phyloP scores from a whole-genome alignment of 92 coral and sea anemone species.

The Porites cylindrica region DNA sequence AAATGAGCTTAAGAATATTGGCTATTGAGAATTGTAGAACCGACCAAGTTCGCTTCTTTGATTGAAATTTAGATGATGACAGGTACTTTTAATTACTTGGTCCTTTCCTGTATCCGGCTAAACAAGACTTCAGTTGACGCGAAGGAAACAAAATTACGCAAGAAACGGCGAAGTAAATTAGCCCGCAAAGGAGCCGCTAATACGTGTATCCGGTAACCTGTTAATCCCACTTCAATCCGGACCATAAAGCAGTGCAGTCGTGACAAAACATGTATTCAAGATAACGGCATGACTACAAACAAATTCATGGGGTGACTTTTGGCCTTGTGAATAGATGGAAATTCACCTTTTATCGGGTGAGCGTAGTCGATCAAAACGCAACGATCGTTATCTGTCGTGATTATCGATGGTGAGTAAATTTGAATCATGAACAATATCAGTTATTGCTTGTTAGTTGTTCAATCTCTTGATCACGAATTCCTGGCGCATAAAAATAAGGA shows the following conservation, averaged over 20 bases:
- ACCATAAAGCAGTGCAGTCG: neutral
- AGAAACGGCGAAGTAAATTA: neutral
- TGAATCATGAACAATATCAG: constrained; percentile 29
- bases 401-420: constrained; percentile 6
- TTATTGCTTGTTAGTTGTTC: constrained; percentile 30
- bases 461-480: constrained; percentile 17
- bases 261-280: neutral
- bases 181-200: constrained; percentile 4
- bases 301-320: constrained; percentile 12
- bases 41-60: constrained; percentile 6
- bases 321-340: neutral
- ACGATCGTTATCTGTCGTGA: constrained; percentile 25
- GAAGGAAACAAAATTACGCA: neutral
- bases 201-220: neutral
- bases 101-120: neutral
- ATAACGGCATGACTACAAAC: constrained; percentile 18
- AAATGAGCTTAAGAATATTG: constrained; percentile 12
- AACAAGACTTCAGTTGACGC: neutral
- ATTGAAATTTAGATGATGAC: constrained; percentile 1
- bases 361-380: constrained; percentile 15
- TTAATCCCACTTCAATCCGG: constrained; percentile 18
- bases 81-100: constrained; percentile 1
- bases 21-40: neutral
- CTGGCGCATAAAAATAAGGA: neutral
- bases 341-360: neutral